Conservation (phyloP, 2,888 invertebrate species). For the Mimachlamys varia region DNA sequence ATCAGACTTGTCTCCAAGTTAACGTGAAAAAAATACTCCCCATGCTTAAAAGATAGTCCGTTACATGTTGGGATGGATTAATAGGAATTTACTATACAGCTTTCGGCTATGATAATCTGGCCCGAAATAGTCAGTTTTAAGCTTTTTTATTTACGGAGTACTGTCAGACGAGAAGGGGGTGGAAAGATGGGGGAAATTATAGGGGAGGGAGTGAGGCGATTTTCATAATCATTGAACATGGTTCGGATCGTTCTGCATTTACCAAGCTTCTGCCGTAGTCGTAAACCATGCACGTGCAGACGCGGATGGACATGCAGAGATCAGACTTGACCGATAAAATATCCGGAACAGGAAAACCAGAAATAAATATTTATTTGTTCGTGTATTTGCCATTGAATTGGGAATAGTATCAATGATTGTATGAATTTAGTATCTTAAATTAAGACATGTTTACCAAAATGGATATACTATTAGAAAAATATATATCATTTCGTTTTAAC, state of each 20-base stretch:
- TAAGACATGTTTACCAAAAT: not conserved
- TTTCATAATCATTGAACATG: not conserved
- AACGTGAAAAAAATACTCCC: not conserved
- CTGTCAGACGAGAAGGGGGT: not conserved
- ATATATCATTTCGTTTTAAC: too few species aligned
- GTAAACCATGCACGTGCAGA: not conserved
- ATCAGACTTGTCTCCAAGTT: too few species aligned
- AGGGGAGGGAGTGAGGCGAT: not conserved
- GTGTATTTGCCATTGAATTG: not conserved
- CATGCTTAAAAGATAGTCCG: not conserved
- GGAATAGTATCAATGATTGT: not conserved
- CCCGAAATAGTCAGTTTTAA: not conserved
- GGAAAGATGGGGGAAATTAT: not conserved
- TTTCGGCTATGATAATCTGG: not conserved
- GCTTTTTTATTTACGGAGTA: not conserved
- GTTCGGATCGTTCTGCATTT: not conserved
- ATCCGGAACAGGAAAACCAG: not conserved
- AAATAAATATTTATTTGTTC: not conserved
- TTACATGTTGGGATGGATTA: not conserved
- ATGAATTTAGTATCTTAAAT: not conserved
- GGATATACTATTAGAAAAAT: too few species aligned
- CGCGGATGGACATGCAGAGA: not conserved
- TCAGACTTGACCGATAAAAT: not conserved
- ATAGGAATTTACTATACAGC: not conserved
- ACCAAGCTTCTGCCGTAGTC: not conserved